A percentile compares a stretch with the other conserved stretches of the same genome.
Evolutionary conservation across 2,888 invertebrate genomes (phyloP).

Genomic region (Xylophagus ater): DNA sequence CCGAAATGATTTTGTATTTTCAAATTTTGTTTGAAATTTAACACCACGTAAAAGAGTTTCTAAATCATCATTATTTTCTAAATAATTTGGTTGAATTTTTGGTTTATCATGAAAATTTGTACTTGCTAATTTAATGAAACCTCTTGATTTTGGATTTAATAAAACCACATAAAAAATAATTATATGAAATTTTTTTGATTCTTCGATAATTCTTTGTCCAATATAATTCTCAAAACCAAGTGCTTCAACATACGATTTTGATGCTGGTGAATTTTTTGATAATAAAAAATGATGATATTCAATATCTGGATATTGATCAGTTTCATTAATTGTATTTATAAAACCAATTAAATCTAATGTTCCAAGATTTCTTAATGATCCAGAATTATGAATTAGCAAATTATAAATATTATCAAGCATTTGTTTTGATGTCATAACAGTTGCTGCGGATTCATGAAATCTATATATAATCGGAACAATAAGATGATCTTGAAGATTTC

Average conservation of each 20-base stretch:
- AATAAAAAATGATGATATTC: slow-evolving; percentile 39
- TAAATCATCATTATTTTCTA: slow-evolving; percentile 45
- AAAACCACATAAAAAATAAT: slow-evolving; percentile 37
- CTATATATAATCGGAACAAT: slow-evolving; percentile 38
- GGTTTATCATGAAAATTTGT: slow-evolving; percentile 48
- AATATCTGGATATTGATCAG: slow-evolving; percentile 40
- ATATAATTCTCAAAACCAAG: too few species aligned
- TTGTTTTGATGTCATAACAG: slow-evolving; percentile 10
- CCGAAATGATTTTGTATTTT: slow-evolving; percentile 37
- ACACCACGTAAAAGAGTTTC: slow-evolving; percentile 39
- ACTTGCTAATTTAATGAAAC: slow-evolving; percentile 44
- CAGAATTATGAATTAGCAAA: slow-evolving; percentile 33
- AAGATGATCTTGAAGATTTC: slow-evolving; percentile 71
- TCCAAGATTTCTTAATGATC: slow-evolving; percentile 29
- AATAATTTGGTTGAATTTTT: slow-evolving; percentile 51
- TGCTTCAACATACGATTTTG: too few species aligned
- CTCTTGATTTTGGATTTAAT: slow-evolving; percentile 43
- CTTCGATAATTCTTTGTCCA: too few species aligned
- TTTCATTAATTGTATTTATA: slow-evolving; percentile 36
- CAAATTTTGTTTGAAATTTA: slow-evolving; percentile 33
- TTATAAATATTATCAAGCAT: slow-evolving; percentile 22
- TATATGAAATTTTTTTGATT: too few species aligned
- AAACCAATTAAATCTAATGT: slow-evolving; percentile 38
- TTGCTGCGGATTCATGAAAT: slow-evolving; percentile 31
- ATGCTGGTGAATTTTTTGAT: slow-evolving; percentile 24